Base-by-base conservation (phyloP, 2,888 invertebrate species). In the Diaprepes abbreviatus region DNA sequence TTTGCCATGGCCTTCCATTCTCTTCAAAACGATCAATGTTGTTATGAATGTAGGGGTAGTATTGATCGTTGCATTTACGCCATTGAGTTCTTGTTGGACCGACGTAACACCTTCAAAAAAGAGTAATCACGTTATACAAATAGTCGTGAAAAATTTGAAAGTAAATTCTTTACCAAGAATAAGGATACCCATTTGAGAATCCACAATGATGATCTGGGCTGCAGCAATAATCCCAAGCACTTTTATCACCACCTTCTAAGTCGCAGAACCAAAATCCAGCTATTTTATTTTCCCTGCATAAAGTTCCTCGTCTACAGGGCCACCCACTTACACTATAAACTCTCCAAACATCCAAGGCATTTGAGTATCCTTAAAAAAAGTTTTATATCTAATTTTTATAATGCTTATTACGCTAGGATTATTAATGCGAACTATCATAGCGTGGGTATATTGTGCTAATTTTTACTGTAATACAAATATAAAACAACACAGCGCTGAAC, bases 141-240 rank as follows among this genome's bases (percentile, higher is more conserved):
- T n/a, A n/a, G n/a, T n/a, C n/a, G n/a, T n/a, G n/a, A 28, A 6
- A 28, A 28, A 4, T 28, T 6, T 6, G 6, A 54, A 12, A 33
- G 43, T 7, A 24, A 2, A 19, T 28, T 24, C 55, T 81, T 84
- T 85, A 93, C 94, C 95, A 95, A 70, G 93, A 93, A 80, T 94
- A 94, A 64, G 88, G 87, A 79, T 91, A 92, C 70, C 93, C 94
- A 80, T 91, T 90, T 21, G 94, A 93, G 79, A 91, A 93, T 1
- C 95, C 95, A 80, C 95, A 95, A 57, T 92, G 89, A 80, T 94
- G 93, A 33, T 90, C 90, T 0, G 93, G 92, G 21, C 92, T 88
- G 77, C 95, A 95, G 79, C 95, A 95, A 78, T 95, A 95, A 80
- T 95, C 95, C 94, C 94, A 95, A 0, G 90, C 87, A 5, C 90